Conservation (phyloP, 30 jellyfish, hydroid and myxozoan species). For the Turritopsis rubra region DNA sequence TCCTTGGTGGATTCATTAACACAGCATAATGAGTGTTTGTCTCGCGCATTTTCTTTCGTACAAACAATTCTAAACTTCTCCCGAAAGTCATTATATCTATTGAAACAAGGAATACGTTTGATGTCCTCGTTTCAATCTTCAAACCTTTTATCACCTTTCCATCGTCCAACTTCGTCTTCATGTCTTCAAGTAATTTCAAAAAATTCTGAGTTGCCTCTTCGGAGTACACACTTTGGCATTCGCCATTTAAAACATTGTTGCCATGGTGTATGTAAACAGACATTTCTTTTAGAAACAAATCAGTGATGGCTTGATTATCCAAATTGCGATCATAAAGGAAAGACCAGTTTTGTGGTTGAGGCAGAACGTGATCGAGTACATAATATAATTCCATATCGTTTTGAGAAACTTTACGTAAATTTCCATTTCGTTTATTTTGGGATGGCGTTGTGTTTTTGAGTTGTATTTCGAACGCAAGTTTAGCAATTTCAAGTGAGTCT, state of each 20-base stretch:
- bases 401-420: not conserved
- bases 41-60: not conserved
- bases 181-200: not conserved
- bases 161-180: not conserved
- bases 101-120: not conserved
- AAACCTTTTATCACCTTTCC: not conserved
- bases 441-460: slow-evolving; percentile 1
- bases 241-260: slow-evolving; percentile 1
- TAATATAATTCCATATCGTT: slow-evolving; percentile 9
- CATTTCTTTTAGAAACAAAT: not conserved
- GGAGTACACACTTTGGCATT: not conserved
- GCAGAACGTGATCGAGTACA: slow-evolving; percentile 5
- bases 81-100: slow-evolving; percentile 21
- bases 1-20: slow-evolving; percentile 21
- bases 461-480: not conserved
- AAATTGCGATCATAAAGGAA: not conserved
- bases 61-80: slow-evolving; percentile 24
- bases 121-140: not conserved
- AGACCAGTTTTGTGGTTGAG: slow-evolving; percentile 14
- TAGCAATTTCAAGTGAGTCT: not conserved
- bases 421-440: not conserved
- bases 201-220: not conserved
- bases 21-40: slow-evolving; percentile 15
- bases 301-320: not conserved
- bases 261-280: not conserved